Percentiles rank a stretch among this genome's conserved stretches.
These are phyloP conservation scores for Ptilorrhoa leucosticta DNA, from an alignment of 2,113 vertebrate species.

Conservation along the genomic window DNA sequence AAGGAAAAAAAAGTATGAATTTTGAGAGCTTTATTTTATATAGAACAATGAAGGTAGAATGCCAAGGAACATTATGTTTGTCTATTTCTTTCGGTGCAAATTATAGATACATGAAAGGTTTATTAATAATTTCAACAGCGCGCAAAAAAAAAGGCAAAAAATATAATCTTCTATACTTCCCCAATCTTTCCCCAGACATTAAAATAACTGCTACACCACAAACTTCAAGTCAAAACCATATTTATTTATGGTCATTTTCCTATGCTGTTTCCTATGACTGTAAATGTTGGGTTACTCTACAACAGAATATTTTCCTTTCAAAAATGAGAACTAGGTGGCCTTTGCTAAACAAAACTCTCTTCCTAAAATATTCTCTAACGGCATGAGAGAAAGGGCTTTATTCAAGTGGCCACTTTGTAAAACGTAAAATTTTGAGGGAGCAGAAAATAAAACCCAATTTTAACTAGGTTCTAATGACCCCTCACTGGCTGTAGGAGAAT, in stretches of 20 bases:
- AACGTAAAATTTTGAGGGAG: slow-evolving; percentile 35
- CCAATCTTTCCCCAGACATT: background rate
- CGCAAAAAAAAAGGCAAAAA: background rate
- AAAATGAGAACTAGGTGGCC: slow-evolving; percentile 1
- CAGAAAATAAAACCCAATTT: slow-evolving; percentile 39
- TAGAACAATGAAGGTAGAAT: background rate
- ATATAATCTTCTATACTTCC: background rate
- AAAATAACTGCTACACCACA: slow-evolving; percentile 31
- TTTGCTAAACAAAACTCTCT: slow-evolving; percentile 7
- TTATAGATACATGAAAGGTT: background rate
- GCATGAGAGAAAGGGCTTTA: background rate
- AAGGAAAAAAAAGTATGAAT: background rate
- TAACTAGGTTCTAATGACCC: slow-evolving; percentile 22
- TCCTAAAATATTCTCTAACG: slow-evolving; percentile 24
- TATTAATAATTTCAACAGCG: background rate
- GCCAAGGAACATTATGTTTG: background rate
- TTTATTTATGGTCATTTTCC: slow-evolving; percentile 57
- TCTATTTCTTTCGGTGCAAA: background rate
- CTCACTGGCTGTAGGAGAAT: background rate
- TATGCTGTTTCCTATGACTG: background rate
- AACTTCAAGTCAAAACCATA: background rate
- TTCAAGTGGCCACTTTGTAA: slow-evolving; percentile 8
- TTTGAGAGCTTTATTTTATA: background rate
- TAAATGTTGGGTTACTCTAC: background rate
- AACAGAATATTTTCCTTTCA: slow-evolving; percentile 35